Evolutionary conservation across 2,113 vertebrate species (phyloP).

Genomic region (Notechis scutatus): DNA sequence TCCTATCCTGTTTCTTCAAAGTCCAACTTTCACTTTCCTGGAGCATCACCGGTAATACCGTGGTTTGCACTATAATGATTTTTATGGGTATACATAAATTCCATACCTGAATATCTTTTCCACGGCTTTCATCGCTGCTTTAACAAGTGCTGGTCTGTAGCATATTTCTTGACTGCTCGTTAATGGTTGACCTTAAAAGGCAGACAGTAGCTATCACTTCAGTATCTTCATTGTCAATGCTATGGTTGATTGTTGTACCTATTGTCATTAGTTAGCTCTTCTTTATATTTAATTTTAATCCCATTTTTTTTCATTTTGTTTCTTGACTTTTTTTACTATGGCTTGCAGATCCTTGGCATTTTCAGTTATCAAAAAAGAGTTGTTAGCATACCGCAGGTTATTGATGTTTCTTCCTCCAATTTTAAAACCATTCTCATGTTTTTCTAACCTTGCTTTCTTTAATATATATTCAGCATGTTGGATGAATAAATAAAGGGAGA

Average conservation of each 20-base stretch:
- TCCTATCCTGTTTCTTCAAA: neutral
- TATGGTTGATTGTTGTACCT: neutral
- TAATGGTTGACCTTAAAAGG: neutral
- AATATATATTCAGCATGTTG: neutral
- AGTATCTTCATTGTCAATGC: neutral
- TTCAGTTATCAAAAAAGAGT: neutral
- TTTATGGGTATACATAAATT: neutral
- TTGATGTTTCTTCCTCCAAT: neutral
- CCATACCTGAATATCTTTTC: neutral
- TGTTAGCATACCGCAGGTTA: neutral
- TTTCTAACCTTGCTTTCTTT: neutral
- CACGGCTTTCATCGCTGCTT: neutral
- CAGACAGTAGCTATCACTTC: neutral
- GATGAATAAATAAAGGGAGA: neutral
- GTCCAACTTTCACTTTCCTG: neutral
- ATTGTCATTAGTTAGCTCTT: neutral
- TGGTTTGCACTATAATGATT: neutral
- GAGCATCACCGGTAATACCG: neutral
- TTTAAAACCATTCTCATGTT: too few relatives aligned
- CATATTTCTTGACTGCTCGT: neutral
- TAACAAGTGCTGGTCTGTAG: neutral
- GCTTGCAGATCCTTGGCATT: neutral
- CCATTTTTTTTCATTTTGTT: neutral
- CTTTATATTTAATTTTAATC: neutral
- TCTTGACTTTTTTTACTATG: neutral